Conservation (phyloP, 2,113 vertebrate genomes). For the Picathartes gymnocephalus region DNA sequence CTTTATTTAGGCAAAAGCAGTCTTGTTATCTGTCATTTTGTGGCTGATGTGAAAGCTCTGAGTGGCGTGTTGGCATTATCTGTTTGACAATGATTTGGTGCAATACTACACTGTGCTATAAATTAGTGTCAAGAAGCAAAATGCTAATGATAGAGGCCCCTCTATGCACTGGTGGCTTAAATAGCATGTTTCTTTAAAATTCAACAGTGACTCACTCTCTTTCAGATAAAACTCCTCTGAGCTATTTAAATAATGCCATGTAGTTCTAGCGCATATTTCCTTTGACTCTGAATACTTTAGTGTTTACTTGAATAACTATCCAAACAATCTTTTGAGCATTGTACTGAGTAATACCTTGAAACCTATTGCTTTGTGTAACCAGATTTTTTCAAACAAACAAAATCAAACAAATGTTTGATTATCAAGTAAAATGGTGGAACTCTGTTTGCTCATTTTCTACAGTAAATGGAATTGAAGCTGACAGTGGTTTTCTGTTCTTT, state of each 20-base stretch:
- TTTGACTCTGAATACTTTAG: constrained; percentile 17
- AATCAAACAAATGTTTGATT: not conserved
- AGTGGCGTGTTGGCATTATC: constrained; percentile 54
- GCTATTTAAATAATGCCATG: constrained; percentile 57
- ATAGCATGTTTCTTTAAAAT: constrained; percentile 67
- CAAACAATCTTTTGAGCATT: not conserved
- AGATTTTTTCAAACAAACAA: not conserved
- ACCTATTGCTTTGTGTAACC: not conserved
- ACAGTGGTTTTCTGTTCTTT: not conserved
- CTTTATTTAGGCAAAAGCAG: constrained; percentile 61
- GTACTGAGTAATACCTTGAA: not conserved
- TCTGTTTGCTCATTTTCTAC: not conserved
- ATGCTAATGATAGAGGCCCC: constrained; percentile 68
- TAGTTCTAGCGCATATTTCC: not conserved
- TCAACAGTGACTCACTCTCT: constrained; percentile 65
- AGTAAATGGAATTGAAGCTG: not conserved
- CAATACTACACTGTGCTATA: not conserved
- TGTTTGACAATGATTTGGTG: constrained; percentile 59
- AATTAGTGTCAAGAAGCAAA: constrained; percentile 73
- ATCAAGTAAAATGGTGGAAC: not conserved
- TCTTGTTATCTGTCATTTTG: constrained; percentile 54
- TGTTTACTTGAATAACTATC: constrained; percentile 13
- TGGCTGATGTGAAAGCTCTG: constrained; percentile 48
- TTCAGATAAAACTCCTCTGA: constrained; percentile 56
- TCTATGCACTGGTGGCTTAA: constrained; percentile 66